Evolutionary conservation across 2,797 vertebrate species (phyloP), one percentile per base, ranked within the genome.

Genomic region (Oreochromis grahami): DNA sequence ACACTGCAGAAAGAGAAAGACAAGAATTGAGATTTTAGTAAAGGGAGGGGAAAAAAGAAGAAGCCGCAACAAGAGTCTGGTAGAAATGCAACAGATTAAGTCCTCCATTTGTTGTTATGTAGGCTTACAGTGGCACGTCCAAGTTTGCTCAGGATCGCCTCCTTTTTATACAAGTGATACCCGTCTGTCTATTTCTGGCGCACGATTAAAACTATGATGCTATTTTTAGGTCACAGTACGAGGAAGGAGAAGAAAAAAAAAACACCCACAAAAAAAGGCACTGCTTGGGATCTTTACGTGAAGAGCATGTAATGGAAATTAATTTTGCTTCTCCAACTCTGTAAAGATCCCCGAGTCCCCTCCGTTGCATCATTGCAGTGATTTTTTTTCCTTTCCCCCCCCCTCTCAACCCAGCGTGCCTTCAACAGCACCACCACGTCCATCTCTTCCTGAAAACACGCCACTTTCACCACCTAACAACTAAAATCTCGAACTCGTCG

Each of bases 151-250:
- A 96, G 97, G 96, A 97, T 97, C 96, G 97, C 96, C 96, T 97
- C 97, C 97, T 97, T 98, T 98, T 98, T 97, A 98, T 98, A 98
- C 97, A 97, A 97, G 97, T 97, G 97, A 97, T 97, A 97, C 97
- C 96, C 96, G 97, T 97, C 97, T 95, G 97, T 98, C 98, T 99
- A 99, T 99, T 99, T 98, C 97, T 98, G 98, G 98, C 97, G 96
- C 96, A 95, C 97, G 97, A 99, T 98, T 98, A 98, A 98, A 95
- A 97, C 97, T 97, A 96, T 96, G 97, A 89, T 97, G 97, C 98
- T 99, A 99, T 99, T 99, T 99, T 98, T 99, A 98, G 98, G 96
- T 97, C 96, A 95, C 96, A 96, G 97, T 96, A 90, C 85, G 95
- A 97, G 83, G 84, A 89, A 80, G 85, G 76, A 26, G 24, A 95